A percentile compares a stretch with the other conserved stretches of the same genome.
Conservation (phyloP, 2,797 vertebrate genomes). For the Lagodon rhomboides region DNA sequence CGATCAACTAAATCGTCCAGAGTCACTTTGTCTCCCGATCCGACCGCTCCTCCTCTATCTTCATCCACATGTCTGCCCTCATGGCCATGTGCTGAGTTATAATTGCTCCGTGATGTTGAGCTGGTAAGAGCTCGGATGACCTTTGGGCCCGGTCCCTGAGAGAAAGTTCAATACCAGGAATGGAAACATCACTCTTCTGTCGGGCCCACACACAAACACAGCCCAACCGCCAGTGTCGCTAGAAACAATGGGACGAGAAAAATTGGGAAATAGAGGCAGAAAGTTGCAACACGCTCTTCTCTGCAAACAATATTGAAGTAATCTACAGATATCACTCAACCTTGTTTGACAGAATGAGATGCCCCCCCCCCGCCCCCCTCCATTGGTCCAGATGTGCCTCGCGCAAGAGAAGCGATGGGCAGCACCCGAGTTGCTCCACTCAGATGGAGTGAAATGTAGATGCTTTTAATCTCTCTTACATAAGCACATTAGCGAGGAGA, state of each 20-base stretch:
- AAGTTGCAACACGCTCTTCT: slow-evolving; percentile 36
- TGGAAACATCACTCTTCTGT: slow-evolving; percentile 69
- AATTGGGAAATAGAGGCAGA: slow-evolving; percentile 36
- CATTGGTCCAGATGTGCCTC: slow-evolving; percentile 56
- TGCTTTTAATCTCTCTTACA: slow-evolving; percentile 63
- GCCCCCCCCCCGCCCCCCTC: slow-evolving; percentile 11
- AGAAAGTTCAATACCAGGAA: slow-evolving; percentile 67
- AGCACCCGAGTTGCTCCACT: slow-evolving; percentile 47
- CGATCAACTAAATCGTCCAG: slow-evolving; percentile 21
- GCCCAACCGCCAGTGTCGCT: neutral
- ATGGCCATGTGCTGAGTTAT: slow-evolving; percentile 42
- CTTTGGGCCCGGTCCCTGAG: slow-evolving; percentile 54
- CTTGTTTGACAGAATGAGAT: slow-evolving; percentile 67
- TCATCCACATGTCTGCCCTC: slow-evolving; percentile 27
- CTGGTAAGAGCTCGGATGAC: slow-evolving; percentile 56
- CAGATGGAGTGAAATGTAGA: slow-evolving; percentile 56
- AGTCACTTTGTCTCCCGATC: slow-evolving; percentile 7
- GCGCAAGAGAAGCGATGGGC: slow-evolving; percentile 50
- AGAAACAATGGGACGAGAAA: slow-evolving; percentile 9
- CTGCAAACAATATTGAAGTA: slow-evolving; percentile 21
- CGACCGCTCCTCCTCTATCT: slow-evolving; percentile 17
- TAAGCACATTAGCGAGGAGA: slow-evolving; percentile 63
- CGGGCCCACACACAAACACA: slow-evolving; percentile 30
- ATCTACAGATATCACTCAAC: slow-evolving; percentile 66
- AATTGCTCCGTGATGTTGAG: slow-evolving; percentile 58